Evolutionary conservation across 2,797 vertebrate genomes (phyloP), one percentile per base, ranked within the genome.

Genomic region (Urophycis tenuis): DNA sequence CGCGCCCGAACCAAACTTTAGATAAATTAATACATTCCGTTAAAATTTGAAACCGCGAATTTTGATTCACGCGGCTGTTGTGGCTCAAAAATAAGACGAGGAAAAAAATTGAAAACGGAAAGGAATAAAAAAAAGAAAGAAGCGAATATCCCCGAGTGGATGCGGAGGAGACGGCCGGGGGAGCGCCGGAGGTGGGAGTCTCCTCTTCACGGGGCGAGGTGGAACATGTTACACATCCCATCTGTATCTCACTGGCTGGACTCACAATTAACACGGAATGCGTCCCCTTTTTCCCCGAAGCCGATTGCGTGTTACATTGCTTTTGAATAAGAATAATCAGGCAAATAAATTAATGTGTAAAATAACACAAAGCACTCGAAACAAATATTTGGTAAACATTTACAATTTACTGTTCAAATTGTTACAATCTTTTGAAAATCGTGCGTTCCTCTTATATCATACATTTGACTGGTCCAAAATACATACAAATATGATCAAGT

Each of bases 401-500:
- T 10, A 67, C 60, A 67, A 29, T 67, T 67, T 67, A 67, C 60
- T 12, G n/a, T 67, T 67, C 60, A 67, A 67, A 67, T 67, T 4
- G 25, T 67, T 67, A 67, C 60, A 64, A 29, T 60, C 53, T 60
- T 60, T 53, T 22, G 45, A 53, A 53, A 53, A 53, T n/a, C 7
- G 53, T 7, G 25, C 6, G 53, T 4, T n/a, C 9, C 22, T 60
- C 53, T 22, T 22, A 60, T 60, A 60, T 53, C 17, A 53, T 25
- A n/a, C 22, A 9, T 60, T 60, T 8, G 25, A 60, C 22, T 25
- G 53, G 1, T 60, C 7, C n/a, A 15, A 76, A 73, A 12, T 53
- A 45, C 2, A 79, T 34, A 72, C 78, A 79, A 80, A 9, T 71
- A 15, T 35, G 67, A 15, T 74, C 78, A 67, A 72, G 49, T 69